Conservation (phyloP, 2,113 vertebrate species). For the Chionomys nivalis region DNA sequence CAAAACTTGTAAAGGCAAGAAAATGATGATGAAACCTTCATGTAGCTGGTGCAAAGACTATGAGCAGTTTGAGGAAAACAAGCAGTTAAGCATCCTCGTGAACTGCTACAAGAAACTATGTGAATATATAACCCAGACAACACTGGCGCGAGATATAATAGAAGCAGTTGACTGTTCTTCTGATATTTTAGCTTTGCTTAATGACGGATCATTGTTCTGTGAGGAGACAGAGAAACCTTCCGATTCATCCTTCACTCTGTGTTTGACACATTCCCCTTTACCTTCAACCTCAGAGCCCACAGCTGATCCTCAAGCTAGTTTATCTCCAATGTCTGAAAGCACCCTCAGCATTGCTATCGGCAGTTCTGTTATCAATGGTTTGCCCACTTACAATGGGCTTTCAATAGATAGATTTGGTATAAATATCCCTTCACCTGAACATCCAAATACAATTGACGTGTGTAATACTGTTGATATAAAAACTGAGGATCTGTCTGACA, state of each 20-base stretch:
- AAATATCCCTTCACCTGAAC: constrained; percentile 91
- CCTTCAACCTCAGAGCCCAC: constrained; percentile 89
- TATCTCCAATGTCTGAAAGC: constrained; percentile 85
- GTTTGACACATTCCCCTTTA: constrained; percentile 91
- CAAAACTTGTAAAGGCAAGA: constrained; percentile 95
- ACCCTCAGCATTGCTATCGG: constrained; percentile 83
- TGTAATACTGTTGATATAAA: constrained; percentile 92
- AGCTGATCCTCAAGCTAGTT: constrained; percentile 81
- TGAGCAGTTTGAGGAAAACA: constrained; percentile 96
- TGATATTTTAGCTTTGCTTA: constrained; percentile 94
- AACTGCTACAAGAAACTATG: constrained; percentile 97
- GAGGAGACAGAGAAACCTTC: constrained; percentile 88
- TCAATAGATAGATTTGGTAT: constrained; percentile 90
- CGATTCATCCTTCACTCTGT: constrained; percentile 87
- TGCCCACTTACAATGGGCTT: constrained; percentile 94
- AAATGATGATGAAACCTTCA: constrained; percentile 94
- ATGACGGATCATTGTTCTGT: constrained; percentile 91
- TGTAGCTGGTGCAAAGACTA: constrained; percentile 98
- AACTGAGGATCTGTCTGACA: constrained; percentile 88
- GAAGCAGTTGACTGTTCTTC: constrained; percentile 92
- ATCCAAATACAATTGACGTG: constrained; percentile 85
- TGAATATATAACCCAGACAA: constrained; percentile 94
- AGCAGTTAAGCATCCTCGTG: constrained; percentile 94
- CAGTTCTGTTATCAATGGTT: constrained; percentile 91
- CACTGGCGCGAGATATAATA: constrained; percentile 91